Base-by-base conservation (phyloP, 2,888 invertebrate genomes). In the Amblyteles armatorius region DNA sequence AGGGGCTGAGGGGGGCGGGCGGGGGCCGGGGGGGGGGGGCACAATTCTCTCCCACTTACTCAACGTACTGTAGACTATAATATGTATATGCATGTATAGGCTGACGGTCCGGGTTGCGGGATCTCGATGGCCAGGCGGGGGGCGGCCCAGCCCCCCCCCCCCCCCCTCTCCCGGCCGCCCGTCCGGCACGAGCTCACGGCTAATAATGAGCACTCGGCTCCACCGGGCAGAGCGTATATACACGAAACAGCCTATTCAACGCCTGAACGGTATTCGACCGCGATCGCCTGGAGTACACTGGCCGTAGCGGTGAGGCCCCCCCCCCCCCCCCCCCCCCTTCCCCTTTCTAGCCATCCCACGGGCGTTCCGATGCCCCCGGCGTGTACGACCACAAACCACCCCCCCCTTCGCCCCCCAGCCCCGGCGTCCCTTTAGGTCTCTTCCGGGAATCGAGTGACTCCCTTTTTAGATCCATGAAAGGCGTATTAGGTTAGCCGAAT, bases 201-300 rank as follows among this genome's bases (percentile, higher is more conserved):
- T 92, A 91, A 91, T 92, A 92, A 92, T 91, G 90, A 91, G 91
- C 89, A 89, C 87, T 87, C 87, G 85, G 86, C 81, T 48, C 79
- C 72, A 74, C 78, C 71, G 79, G 72, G 81, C 77, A 76, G 68
- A 76, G 57, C 79, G 83, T 55, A 36, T 67, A 77, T 78, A 85
- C 44, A 65, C 85, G 72, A 52, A 52, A 36, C 67, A 55, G 44
- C 29, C 85, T 79, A 82, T 85, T 82, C 82, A 82, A 82, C 79
- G 76, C 82, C 82, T 82, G 85, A 82, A 82, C 79, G 85, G 76
- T 69, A 82, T 85, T 85, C 82, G 85, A 85, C 85, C 85, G 55
- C 85, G 76, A 85, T 82, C 67, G 72, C 82, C 76, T 16, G 33
- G 60, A 85, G 52, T 76, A 76, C 82, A 72, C 76, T 76, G 40